These are phyloP conservation scores for Cryptoblepharus egeriae DNA, from an alignment of 2,797 vertebrate species.

Conservation along the genomic window DNA sequence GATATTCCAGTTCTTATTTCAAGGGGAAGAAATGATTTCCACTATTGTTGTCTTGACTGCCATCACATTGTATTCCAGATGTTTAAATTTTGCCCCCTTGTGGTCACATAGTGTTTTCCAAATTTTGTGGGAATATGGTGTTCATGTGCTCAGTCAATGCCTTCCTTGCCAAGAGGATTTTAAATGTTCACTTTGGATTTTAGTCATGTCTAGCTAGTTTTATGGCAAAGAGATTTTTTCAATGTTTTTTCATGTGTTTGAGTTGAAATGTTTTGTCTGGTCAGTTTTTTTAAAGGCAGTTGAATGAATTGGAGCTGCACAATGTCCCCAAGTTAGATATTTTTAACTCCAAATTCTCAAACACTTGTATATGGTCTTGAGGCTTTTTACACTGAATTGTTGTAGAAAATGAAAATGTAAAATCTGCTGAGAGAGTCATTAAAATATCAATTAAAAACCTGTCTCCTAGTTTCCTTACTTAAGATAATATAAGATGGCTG, in stretches of 20 bases:
- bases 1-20: background rate
- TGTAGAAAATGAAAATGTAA: slow-evolving; percentile 70
- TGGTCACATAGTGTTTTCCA: background rate
- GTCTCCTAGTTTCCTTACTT: slow-evolving; percentile 37
- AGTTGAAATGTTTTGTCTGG: slow-evolving; percentile 50
- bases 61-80: background rate
- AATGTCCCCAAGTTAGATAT: slow-evolving; percentile 54
- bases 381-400: slow-evolving; percentile 71
- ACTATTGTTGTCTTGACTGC: background rate
- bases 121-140: background rate
- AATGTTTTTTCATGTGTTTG: slow-evolving; percentile 31
- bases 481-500: background rate
- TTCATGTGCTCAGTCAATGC: slow-evolving; percentile 10
- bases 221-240: background rate
- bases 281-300: slow-evolving; percentile 52
- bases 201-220: slow-evolving; percentile 21
- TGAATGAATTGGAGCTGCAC: slow-evolving; percentile 45
- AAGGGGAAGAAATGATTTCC: background rate
- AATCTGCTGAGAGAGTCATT: slow-evolving; percentile 67
- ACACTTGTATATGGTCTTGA: slow-evolving; percentile 67
- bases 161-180: slow-evolving; percentile 4
- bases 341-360: slow-evolving; percentile 61
- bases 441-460: slow-evolving; percentile 59
- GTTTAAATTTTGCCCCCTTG: background rate
- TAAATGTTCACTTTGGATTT: background rate